Conservation (phyloP, 1,140 invertebrate genomes). For the Triops longicaudatus region DNA sequence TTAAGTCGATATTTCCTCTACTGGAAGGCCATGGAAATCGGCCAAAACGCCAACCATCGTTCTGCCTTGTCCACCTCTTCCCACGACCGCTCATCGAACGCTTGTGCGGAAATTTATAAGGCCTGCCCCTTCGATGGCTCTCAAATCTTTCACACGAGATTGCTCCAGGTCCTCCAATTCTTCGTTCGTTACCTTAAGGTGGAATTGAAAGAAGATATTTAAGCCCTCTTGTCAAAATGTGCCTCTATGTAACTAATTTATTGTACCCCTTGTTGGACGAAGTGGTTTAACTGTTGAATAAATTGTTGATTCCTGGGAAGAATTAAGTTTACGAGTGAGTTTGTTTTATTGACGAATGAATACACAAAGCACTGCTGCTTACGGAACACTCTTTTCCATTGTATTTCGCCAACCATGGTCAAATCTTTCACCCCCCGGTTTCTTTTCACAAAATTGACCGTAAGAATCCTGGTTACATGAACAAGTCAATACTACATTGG, state of each 20-base stretch:
- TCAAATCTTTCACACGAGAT: background rate
- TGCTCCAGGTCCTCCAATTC: background rate
- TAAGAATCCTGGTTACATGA: background rate
- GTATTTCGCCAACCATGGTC: background rate
- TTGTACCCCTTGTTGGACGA: too few species aligned
- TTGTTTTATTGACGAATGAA: background rate
- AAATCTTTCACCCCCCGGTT: background rate
- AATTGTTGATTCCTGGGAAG: too few species aligned
- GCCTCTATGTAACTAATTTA: background rate
- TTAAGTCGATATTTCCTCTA: conserved; percentile 25
- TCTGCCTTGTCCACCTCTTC: background rate
- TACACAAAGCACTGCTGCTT: background rate
- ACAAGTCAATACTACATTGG: background rate
- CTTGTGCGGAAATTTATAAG: background rate
- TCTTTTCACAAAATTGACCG: background rate
- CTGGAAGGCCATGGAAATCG: conserved; percentile 15
- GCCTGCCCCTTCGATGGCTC: conserved; percentile 10
- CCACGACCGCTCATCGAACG: background rate
- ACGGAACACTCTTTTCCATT: background rate
- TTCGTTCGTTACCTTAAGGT: conserved; percentile 11
- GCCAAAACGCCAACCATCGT: background rate
- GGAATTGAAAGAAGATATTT: conserved; percentile 1
- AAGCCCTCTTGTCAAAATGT: background rate
- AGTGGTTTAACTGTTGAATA: too few species aligned
- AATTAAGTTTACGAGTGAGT: too few species aligned